Evolutionary conservation across 2,888 invertebrate genomes (phyloP), one percentile per base, ranked within the genome.

Genomic region (Rhynchonema sp.): DNA sequence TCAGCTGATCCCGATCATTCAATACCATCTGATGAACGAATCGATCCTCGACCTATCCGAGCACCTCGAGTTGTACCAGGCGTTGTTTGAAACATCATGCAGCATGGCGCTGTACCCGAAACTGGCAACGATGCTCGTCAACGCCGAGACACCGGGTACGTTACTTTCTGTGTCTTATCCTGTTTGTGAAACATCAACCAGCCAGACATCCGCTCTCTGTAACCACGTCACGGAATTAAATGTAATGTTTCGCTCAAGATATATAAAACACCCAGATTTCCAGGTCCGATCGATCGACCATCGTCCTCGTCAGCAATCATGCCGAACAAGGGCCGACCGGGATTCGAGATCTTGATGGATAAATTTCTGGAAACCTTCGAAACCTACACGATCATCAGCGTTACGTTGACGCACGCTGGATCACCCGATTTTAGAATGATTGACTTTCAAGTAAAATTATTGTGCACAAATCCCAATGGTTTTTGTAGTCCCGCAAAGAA

Each of bases 1-100:
- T 22, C 6, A 55, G 1, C 56, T 70, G 20, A 59, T 69, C 26
- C 60, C 62, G 6, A 61, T 70, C 27, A 57, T 71, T 28, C 70
- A 70, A 57, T 70, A 71, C 55, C 69, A 69, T 58, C 63, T 71
- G 56, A 65, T 65, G 52, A 72, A 72, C 60, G 72, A 72, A 61
- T 65, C 65, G 27, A 66, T 72, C n/a, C 70, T 72, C 57, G 72
- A 72, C 60, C 66, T 72, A 30, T 65, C 64, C 52, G 68, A 72
- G 46, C 72, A 70, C 59, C 66, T 72, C 61, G 70, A 70, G 56
- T 64, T 72, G 27, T 72, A 72, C 61, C 67, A 69, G 64, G 65
- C 68, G 17, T 63, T 72, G n/a, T 38, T 72, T 49, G 71, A 72
- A 30, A 63, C 65, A 6, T 66, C 68, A 25, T 65, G 69, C 1